Conservation (phyloP, 1,140 invertebrate genomes). For the Meteorus sp. region DNA sequence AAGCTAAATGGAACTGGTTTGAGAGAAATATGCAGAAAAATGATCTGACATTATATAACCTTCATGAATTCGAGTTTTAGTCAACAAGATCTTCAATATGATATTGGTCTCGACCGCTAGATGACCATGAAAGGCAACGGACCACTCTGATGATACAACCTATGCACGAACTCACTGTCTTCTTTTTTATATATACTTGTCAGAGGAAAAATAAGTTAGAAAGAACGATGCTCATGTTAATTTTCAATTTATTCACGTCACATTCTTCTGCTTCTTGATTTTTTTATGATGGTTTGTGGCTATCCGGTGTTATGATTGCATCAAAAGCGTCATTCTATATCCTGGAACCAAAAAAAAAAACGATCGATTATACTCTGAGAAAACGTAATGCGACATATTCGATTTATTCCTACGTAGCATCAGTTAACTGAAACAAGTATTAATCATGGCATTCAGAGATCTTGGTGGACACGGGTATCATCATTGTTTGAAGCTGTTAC, state of each 20-base stretch:
- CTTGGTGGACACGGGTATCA: conserved; percentile 33
- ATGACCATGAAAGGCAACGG: conserved; percentile 12
- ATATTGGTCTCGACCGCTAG: conserved; percentile 10
- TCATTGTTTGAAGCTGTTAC: no score
- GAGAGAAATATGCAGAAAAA: no score
- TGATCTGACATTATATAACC: no score
- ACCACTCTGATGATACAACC: background rate
- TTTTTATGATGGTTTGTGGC: background rate
- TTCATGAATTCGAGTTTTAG: conserved; percentile 20
- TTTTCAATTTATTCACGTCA: background rate
- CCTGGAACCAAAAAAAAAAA: no score
- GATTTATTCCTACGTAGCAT: background rate
- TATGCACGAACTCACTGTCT: no score
- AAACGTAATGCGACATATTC: no score
- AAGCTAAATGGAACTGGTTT: no score
- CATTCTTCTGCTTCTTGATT: background rate
- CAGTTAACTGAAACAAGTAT: conserved; percentile 34
- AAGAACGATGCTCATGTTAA: background rate
- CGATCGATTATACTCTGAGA: no score
- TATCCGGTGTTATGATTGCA: no score
- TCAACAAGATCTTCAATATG: conserved; percentile 2
- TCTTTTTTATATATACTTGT: no score
- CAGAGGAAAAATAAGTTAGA: background rate
- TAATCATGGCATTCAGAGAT: conserved; percentile 40
- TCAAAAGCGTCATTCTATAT: background rate